Base-by-base conservation (phyloP, 2,113 vertebrate genomes). In the Ameiurus melas region DNA sequence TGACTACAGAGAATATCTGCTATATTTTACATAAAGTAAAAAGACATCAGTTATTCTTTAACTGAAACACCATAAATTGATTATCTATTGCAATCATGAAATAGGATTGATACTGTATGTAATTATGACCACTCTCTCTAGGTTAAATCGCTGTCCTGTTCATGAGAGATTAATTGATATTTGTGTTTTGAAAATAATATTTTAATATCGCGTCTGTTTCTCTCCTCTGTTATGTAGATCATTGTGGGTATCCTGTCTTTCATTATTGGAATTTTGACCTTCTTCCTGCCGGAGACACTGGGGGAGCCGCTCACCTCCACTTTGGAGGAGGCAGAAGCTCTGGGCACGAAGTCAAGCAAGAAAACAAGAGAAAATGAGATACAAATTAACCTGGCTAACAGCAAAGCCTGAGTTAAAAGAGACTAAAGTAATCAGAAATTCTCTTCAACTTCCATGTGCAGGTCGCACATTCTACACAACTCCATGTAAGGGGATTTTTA, bases 221-320 rank as follows among this genome's bases (percentile, higher is more conserved):
- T 62, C 8, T 86, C 8, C 89, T 93, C 92, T 71, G 90, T 91
- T 36, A 90, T 94, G 84, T 87, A 99, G 98, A 88, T 98, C 83
- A 95, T 97, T 39, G 96, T 98, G 89, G 97, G 97, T 89, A 94
- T 97, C 89, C 94, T 98, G 94, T 95, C 97, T 36, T 96, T 98
- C 62, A 71, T 97, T 81, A 95, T 97, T 58, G 97, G 97, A 90
- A 68, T 97, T 71, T 93, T 98, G 91, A 96, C 97, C 0, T 43
- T 97, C 87, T 89, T 95, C 90, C 95, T 99, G 88, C 98, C 97
- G 0, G 98, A 99, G 94, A 99, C 97, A 22, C 94, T 96, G 20
- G 96, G 97, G 88, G 94, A 93, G 91, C 97, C 97, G 27, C 89
- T 99, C 89, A 95, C 94, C 86, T 96, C 93, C 87, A 97, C 97